Evolutionary conservation across 2,797 vertebrate species (phyloP), one percentile per base, ranked within the genome.

Genomic region (Muscicapa striata): DNA sequence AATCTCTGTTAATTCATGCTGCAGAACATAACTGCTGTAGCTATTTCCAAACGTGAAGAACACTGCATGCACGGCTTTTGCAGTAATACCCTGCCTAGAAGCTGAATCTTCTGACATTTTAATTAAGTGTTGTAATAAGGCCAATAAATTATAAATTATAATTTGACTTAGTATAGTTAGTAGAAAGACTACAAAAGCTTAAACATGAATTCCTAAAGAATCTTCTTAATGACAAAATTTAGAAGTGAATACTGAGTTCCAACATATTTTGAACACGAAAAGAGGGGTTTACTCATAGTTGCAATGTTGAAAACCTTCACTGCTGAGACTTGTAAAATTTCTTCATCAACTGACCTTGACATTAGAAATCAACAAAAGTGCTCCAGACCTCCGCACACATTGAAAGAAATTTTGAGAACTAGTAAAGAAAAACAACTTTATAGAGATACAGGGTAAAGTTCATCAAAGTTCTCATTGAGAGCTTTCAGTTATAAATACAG

Each of bases 1-100:
- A 97, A 97, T 97, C 94, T 97, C 48, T 59, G 34, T 95, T 95
- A 96, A 96, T 85, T 94, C 87, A 58, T 3, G 30, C 94, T 93
- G 88, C 91, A 95, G 95, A 97, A 90, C 62, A 91, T 62, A 94
- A 83, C 89, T 93, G 90, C 96, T 2, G 11, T 34, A 94, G 77
- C 82, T 90, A 81, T 93, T 91, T 93, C 87, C 64, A 93, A 64
- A 63, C 15, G 30, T 0, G 1, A 93, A 83, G 92, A 95, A 58
- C 80, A 48, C 22, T 0, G 2, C 62, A 29, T 29, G 69, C 73
- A 45, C 13, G 22, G 87, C 16, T 89, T 76, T 68, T 46, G 69
- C 38, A 46, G 57, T 72, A 92, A 70, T 64, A 85, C 66, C 69
- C 78, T 93, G 75, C 73, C 81, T 80, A 54, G 84, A 80, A 87